Evolutionary conservation across 2,888 invertebrate genomes (phyloP).

Genomic region (Xanthia togata): DNA sequence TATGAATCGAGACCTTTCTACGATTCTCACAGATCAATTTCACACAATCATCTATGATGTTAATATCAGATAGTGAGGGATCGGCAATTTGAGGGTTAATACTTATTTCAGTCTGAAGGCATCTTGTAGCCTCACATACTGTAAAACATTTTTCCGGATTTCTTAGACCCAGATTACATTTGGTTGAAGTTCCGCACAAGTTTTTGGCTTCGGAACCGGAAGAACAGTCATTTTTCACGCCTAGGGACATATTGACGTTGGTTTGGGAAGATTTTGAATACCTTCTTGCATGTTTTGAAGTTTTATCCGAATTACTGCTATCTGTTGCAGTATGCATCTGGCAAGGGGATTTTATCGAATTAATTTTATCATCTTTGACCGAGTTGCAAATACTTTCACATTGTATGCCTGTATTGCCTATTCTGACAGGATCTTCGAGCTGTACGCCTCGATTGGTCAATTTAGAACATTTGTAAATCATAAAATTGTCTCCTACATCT

Average conservation of each 20-base stretch:
- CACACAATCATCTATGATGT: constrained; percentile 77
- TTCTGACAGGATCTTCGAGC: constrained; percentile 61
- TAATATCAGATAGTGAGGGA: constrained; percentile 82
- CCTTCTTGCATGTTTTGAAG: constrained; percentile 60
- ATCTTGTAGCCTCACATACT: constrained; percentile 79
- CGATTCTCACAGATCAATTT: constrained; percentile 76
- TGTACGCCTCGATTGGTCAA: constrained; percentile 73
- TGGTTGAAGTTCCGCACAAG: constrained; percentile 39
- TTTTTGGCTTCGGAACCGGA: constrained; percentile 54
- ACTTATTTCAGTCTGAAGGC: constrained; percentile 86
- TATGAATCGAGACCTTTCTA: constrained; percentile 67
- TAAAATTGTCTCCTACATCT: constrained; percentile 76
- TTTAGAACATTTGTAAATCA: constrained; percentile 81
- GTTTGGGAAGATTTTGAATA: constrained; percentile 83
- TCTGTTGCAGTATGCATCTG: constrained; percentile 38
- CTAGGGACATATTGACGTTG: constrained; percentile 69
- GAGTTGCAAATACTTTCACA: constrained; percentile 46
- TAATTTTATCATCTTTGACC: constrained; percentile 39
- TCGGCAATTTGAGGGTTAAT: constrained; percentile 85
- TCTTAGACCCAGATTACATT: constrained; percentile 36
- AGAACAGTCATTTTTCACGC: constrained; percentile 60
- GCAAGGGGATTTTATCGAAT: constrained; percentile 52
- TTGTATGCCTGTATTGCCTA: constrained; percentile 61
- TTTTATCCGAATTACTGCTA: constrained; percentile 59
- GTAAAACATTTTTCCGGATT: constrained; percentile 41